phyloP scores from a whole-genome alignment of 1,140 invertebrate genomes.

The Amyelois transitella region DNA sequence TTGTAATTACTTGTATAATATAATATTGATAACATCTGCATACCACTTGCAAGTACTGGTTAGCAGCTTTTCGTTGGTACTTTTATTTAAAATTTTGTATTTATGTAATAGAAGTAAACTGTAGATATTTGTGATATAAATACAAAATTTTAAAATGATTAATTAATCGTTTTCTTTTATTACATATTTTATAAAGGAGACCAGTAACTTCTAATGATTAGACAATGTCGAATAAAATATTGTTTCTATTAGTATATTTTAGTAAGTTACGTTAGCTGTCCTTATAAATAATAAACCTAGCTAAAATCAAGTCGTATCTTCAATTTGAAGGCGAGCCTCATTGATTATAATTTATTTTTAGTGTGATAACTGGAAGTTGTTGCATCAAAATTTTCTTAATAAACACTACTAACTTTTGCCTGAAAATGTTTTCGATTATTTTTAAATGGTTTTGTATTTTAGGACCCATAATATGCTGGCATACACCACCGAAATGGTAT shows the following conservation, averaged over 20 bases:
- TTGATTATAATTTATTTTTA: conserved; percentile 68
- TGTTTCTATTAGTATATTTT: conserved; percentile 71
- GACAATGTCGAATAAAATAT: conserved; percentile 58
- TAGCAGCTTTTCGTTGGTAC: conserved; percentile 71
- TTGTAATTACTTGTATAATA: conserved; percentile 76
- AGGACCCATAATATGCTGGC: no score
- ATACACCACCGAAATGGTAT: no score
- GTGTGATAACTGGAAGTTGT: conserved; percentile 67
- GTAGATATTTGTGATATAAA: conserved; percentile 75
- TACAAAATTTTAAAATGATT: conserved; percentile 74
- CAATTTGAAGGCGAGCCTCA: conserved; percentile 53
- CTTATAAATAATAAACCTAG: conserved; percentile 53
- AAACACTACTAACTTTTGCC: conserved; percentile 69
- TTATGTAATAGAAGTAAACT: conserved; percentile 74
- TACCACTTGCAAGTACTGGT: conserved; percentile 70
- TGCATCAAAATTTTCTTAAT: conserved; percentile 69
- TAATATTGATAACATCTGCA: conserved; percentile 66
- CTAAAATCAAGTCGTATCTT: conserved; percentile 50
- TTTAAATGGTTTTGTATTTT: not conserved
- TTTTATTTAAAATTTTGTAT: conserved; percentile 75
- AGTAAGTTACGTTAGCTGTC: conserved; percentile 67
- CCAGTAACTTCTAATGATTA: conserved; percentile 58
- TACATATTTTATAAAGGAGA: conserved; percentile 57
- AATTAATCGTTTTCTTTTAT: conserved; percentile 65
- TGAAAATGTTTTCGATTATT: conserved; percentile 57